Evolutionary conservation across 2,113 vertebrate species (phyloP).

Genomic region (Zapornia atra): DNA sequence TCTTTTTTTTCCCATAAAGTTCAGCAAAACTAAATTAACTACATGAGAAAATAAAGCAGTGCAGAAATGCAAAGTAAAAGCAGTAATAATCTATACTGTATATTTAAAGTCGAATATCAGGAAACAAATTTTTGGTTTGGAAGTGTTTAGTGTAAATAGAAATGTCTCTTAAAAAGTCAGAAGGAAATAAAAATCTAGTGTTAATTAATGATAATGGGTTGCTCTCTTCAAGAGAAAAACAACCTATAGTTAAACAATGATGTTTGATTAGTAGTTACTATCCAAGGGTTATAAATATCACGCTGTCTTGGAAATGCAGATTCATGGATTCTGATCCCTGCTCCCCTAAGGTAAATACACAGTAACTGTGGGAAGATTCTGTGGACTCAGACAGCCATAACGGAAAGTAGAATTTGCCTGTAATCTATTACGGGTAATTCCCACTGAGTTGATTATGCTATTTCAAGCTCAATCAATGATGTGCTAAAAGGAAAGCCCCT

Average conservation of each 20-base stretch:
- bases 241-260: not conserved
- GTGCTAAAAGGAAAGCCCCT: constrained; percentile 3
- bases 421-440: constrained; percentile 17
- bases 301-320: not conserved
- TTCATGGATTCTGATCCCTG: not conserved
- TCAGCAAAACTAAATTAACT: not conserved
- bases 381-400: not conserved
- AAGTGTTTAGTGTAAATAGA: not conserved
- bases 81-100: not conserved
- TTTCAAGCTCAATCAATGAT: constrained; percentile 38
- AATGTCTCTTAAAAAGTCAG: not conserved
- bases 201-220: not conserved
- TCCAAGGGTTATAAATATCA: not conserved
- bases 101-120: not conserved
- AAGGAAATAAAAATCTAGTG: not conserved
- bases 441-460: constrained; percentile 27
- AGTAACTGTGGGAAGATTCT: not conserved
- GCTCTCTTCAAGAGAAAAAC: not conserved
- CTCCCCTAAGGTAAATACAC: not conserved
- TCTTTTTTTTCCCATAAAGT: not conserved
- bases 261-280: not conserved
- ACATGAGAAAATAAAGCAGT: not conserved
- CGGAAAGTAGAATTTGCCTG: not conserved
- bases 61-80: not conserved
- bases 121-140: not conserved